These are phyloP conservation scores for Pseudococcus viburni DNA, from an alignment of 2,888 invertebrate genomes.

Conservation along the genomic window DNA sequence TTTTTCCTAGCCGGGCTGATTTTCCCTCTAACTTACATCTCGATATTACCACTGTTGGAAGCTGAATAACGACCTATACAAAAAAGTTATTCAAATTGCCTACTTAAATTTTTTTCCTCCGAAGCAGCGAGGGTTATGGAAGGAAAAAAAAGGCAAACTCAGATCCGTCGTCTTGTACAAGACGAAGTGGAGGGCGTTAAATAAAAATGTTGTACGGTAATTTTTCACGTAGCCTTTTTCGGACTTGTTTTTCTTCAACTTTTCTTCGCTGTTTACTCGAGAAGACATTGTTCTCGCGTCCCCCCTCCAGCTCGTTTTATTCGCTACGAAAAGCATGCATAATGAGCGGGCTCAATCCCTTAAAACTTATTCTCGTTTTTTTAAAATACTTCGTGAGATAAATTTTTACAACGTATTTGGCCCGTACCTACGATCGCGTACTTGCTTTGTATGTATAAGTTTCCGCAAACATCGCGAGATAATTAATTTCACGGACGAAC, in stretches of 20 bases:
- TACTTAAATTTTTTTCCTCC: conserved; percentile 50
- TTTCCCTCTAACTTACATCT: background rate
- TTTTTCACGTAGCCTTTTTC: conserved; percentile 62
- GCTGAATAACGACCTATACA: conserved; percentile 62
- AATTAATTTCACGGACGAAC: conserved; percentile 21
- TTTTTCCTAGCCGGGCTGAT: background rate
- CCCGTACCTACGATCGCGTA: background rate
- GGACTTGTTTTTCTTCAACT: conserved; percentile 59
- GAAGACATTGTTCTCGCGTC: conserved; percentile 42
- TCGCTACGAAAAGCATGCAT: conserved; percentile 61
- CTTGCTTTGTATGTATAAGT: background rate
- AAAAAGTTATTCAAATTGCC: conserved; percentile 63
- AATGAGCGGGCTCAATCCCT: conserved; percentile 63
- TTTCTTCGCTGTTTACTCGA: conserved; percentile 58
- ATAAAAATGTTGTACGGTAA: conserved; percentile 62
- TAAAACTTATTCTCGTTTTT: conserved; percentile 60
- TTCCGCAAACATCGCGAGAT: background rate
- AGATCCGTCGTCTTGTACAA: background rate
- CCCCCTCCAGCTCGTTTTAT: conserved; percentile 4
- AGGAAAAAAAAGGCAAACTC: background rate
- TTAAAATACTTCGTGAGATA: conserved; percentile 55
- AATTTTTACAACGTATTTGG: conserved; percentile 54
- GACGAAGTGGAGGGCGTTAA: conserved; percentile 44
- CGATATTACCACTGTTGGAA: conserved; percentile 21
- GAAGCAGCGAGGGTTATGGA: background rate